Conservation (phyloP, 2,113 vertebrate species). For the Oriolus oriolus region DNA sequence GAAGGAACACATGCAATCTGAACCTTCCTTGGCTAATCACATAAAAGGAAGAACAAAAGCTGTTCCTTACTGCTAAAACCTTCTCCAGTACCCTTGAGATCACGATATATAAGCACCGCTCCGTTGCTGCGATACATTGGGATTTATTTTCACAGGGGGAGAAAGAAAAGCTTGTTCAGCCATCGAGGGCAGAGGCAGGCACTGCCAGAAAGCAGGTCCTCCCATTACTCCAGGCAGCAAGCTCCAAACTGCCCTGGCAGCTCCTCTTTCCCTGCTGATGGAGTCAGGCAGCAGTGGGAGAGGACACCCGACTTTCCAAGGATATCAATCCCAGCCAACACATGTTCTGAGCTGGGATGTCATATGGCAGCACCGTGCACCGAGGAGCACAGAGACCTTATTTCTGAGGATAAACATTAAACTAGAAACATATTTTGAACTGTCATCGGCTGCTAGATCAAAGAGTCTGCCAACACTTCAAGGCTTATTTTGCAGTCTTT, state of each 20-base stretch:
- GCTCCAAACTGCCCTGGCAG: not conserved
- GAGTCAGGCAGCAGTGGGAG: not conserved
- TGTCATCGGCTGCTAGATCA: conserved; percentile 30
- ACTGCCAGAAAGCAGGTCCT: not conserved
- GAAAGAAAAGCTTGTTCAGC: not conserved
- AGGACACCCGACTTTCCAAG: not conserved
- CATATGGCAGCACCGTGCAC: not conserved
- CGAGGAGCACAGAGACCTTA: not conserved
- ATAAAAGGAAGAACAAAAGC: conserved; percentile 37
- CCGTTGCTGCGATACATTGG: not conserved
- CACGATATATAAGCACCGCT: not conserved
- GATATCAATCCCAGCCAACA: not conserved
- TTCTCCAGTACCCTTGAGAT: not conserved
- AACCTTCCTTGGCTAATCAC: conserved; percentile 28
- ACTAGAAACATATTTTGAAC: conserved; percentile 42
- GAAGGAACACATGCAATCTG: conserved; percentile 38
- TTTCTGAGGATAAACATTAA: conserved; percentile 29
- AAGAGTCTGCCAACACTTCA: conserved; percentile 27
- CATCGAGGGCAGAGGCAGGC: not conserved
- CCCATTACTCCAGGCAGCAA: not conserved
- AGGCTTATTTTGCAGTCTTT: conserved; percentile 17
- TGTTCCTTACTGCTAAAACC: not conserved
- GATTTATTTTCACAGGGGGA: not conserved
- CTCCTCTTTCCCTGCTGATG: not conserved
- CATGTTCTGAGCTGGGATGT: not conserved